These are phyloP conservation scores for Clunio marinus DNA, from an alignment of 2,888 invertebrate species.

Conservation along the genomic window DNA sequence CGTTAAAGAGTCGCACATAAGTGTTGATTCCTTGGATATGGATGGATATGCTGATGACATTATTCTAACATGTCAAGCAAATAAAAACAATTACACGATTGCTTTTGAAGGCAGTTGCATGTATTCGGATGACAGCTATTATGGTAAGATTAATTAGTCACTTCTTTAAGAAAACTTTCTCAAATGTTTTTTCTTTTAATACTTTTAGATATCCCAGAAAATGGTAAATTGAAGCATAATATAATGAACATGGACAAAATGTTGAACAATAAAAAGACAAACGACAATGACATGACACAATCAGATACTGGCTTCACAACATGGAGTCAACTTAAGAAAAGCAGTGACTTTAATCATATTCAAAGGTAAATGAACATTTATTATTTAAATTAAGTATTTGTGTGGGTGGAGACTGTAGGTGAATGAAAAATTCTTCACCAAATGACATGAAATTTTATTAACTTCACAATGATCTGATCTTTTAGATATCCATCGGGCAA, in stretches of 20 bases:
- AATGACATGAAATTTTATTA: no score
- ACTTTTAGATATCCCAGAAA: constrained; percentile 40
- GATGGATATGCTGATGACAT: constrained; percentile 71
- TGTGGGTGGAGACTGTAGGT: not conserved
- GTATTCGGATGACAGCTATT: constrained; percentile 81
- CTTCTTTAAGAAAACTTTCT: no score
- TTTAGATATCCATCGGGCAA: constrained; percentile 71
- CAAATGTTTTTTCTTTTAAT: not conserved
- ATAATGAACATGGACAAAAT: constrained; percentile 49
- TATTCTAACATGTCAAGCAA: constrained; percentile 84
- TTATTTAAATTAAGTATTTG: not conserved
- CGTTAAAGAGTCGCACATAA: constrained; percentile 75
- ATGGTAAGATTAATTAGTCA: constrained; percentile 48
- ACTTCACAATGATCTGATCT: not conserved
- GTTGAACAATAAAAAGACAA: constrained; percentile 50
- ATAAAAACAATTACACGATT: constrained; percentile 92
- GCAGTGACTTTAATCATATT: constrained; percentile 53
- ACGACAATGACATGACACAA: constrained; percentile 77
- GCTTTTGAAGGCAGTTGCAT: constrained; percentile 88
- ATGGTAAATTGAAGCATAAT: constrained; percentile 46
- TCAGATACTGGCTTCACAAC: constrained; percentile 86
- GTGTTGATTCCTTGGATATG: constrained; percentile 87
- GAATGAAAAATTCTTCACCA: no score
- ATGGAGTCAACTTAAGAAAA: constrained; percentile 79
- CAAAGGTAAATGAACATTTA: constrained; percentile 54